Percentiles rank a stretch among this genome's conserved stretches.
Conservation (phyloP, 2,797 vertebrate genomes). For the Pelochelys cantorii region DNA sequence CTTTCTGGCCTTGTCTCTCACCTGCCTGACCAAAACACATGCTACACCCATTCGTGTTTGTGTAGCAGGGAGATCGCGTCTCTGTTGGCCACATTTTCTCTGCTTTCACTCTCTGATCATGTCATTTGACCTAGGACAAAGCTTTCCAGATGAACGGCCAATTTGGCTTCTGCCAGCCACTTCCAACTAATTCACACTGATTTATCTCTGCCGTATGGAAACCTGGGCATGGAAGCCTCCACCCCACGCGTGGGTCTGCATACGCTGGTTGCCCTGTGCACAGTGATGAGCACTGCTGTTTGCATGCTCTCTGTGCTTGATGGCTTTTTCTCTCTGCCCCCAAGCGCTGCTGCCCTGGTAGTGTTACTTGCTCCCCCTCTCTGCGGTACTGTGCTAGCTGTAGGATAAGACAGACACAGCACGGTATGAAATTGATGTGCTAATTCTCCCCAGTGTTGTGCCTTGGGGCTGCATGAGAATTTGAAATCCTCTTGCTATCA, state of each 20-base stretch:
- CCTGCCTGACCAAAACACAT: neutral
- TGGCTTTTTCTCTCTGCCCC: neutral
- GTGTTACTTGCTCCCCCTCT: fast-evolving
- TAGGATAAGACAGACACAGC: neutral
- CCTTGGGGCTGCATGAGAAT: fast-evolving
- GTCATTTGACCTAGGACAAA: fast-evolving
- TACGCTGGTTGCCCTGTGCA: neutral
- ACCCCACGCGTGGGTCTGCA: neutral
- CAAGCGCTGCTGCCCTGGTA: neutral
- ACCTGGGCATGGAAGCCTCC: neutral
- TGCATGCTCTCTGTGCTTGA: no score
- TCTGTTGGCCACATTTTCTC: fast-evolving
- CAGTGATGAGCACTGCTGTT: neutral
- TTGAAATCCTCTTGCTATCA: neutral
- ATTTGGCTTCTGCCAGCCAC: neutral
- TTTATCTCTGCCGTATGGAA: neutral
- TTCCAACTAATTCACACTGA: neutral
- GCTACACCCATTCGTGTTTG: neutral
- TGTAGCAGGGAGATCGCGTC: neutral
- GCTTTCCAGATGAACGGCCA: neutral
- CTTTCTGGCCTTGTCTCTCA: neutral
- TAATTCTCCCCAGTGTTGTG: fast-evolving
- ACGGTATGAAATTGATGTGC: fast-evolving
- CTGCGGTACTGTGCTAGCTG: fast-evolving
- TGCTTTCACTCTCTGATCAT: neutral